Evolutionary conservation across 2,797 vertebrate species (phyloP), one percentile per base, ranked within the genome.

Genomic region (Fratercula arctica): DNA sequence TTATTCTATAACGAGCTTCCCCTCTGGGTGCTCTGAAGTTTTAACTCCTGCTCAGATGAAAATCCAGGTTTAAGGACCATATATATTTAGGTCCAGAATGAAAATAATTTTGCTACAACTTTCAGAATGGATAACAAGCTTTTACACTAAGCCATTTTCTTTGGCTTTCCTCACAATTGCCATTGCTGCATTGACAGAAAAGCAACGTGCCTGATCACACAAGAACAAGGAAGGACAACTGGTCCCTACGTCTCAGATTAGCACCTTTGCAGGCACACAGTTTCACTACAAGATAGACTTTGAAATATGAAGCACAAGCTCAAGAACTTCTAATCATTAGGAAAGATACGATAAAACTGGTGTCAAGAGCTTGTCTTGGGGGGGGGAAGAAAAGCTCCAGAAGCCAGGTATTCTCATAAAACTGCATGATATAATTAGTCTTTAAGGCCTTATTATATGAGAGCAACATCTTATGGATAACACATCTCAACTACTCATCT

Each of bases 101-200:
- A n/a, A 39, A 54, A 37, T 35, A 16, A 5, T 3, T 2, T 7
- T 3, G 5, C 6, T 45, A 0, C 15, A 16, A 9, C 6, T 85
- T 91, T 43, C 28, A 25, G 16, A 45, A 19, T 10, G 18, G 35
- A 5, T 13, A 63, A 41, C 6, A 19, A 60, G 31, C 18, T 82
- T 76, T 84, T 14, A 41, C 10, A 14, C 10, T 1, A 13, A 59
- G 24, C 31, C 2, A 0, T 53, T 63, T 59, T 28, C 70, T 85
- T 56, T 35, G 21, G 7, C 5, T 86, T 69, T 73, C 51, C 50
- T 60, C 61, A 35, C 56, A 23, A 68, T 24, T 21, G 12, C 56
- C 37, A 45, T 7, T 28, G n/a, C 54, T 50, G 68, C 57, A n/a
- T 0, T 39, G 53, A 15, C 16, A 80, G 29, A 48, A 57, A 41